phyloP scores from a whole-genome alignment of 2,797 vertebrate species.

The Meriones psammophilus region DNA sequence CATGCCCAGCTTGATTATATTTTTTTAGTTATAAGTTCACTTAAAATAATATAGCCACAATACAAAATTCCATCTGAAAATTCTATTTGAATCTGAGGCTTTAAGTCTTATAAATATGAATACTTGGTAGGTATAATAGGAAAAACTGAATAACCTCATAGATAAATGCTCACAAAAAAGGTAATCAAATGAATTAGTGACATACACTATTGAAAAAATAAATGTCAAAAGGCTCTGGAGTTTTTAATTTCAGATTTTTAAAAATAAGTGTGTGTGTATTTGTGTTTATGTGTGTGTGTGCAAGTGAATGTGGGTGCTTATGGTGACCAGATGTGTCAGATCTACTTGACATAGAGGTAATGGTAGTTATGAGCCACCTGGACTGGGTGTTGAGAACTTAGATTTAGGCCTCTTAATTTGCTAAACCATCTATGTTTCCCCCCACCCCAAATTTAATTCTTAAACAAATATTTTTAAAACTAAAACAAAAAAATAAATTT shows the following conservation, averaged over 20 bases:
- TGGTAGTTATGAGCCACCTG: background rate
- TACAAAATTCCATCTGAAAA: conserved; percentile 32
- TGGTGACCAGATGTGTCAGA: background rate
- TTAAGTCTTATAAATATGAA: conserved; percentile 32
- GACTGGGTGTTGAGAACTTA: background rate
- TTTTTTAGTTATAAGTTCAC: conserved; percentile 17
- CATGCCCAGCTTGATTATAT: background rate
- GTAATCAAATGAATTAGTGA: background rate
- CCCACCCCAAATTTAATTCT: background rate
- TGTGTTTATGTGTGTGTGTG: too few species aligned
- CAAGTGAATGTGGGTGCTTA: background rate
- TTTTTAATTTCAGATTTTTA: conserved; percentile 32
- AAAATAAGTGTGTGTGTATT: background rate
- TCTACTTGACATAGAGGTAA: background rate
- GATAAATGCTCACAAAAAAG: background rate
- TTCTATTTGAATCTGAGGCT: conserved; percentile 17
- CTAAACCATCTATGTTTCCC: background rate
- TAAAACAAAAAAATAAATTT: background rate
- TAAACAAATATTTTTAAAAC: background rate
- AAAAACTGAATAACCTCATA: background rate
- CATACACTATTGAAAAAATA: conserved; percentile 17
- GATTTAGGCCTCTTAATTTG: background rate
- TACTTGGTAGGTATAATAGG: conserved; percentile 8
- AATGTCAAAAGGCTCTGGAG: background rate
- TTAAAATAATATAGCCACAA: conserved; percentile 54